These are phyloP conservation scores for Phrynosoma blainvillii DNA, from an alignment of 2,113 vertebrate genomes.

Conservation along the genomic window DNA sequence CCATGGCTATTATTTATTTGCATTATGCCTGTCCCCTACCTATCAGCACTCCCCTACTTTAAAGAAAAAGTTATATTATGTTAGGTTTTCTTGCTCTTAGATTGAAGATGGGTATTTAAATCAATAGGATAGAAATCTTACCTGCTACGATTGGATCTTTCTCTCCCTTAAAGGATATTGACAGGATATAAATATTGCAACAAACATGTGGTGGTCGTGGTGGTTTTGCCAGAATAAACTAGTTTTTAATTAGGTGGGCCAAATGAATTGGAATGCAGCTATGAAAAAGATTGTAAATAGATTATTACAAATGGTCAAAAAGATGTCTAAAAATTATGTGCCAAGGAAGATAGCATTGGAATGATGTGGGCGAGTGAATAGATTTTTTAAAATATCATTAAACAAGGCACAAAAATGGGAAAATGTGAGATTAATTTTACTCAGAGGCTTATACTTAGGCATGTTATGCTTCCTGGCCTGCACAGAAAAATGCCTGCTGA, in stretches of 20 bases:
- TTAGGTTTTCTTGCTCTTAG: background rate
- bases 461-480: slow-evolving; percentile 64
- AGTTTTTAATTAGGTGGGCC: slow-evolving; percentile 49
- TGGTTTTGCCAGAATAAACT: slow-evolving; percentile 37
- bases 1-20: background rate
- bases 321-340: slow-evolving; percentile 65
- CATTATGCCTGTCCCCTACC: background rate
- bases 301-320: slow-evolving; percentile 65
- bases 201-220: background rate
- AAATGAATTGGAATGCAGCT: slow-evolving; percentile 53
- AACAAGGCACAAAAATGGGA: slow-evolving; percentile 37
- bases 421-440: slow-evolving; percentile 71
- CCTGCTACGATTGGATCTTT: background rate
- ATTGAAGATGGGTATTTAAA: background rate
- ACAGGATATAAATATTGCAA: slow-evolving; percentile 46
- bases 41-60: background rate
- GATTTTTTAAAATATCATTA: slow-evolving; percentile 55
- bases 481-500: slow-evolving; percentile 63
- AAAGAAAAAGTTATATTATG: background rate
- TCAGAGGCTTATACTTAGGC: slow-evolving; percentile 42
- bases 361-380: background rate
- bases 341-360: slow-evolving; percentile 32
- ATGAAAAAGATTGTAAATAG: slow-evolving; percentile 35
- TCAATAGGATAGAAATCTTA: slow-evolving; percentile 8
- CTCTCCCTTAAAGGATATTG: slow-evolving; percentile 64